A percentile compares a stretch with the other conserved stretches of the same genome.
Evolutionary conservation across 2,888 invertebrate genomes (phyloP).

Genomic region (Arrhopalites spinosus): DNA sequence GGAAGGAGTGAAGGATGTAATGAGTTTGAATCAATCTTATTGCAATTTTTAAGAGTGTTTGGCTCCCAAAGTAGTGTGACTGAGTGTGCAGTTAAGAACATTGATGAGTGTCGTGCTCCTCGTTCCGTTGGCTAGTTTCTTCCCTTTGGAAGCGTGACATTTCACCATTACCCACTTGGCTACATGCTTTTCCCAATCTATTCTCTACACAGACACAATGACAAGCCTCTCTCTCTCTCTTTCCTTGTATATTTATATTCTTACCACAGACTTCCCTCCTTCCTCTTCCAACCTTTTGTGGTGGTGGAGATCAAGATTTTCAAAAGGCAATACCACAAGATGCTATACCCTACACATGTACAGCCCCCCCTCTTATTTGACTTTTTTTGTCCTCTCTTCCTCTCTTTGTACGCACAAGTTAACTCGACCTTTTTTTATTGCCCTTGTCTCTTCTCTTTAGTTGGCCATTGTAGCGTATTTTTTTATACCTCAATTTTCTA

Average conservation of each 20-base stretch:
- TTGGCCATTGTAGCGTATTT: background rate
- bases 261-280: background rate
- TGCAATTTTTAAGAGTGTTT: constrained; percentile 50
- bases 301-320: too few relatives aligned
- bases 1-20: constrained; percentile 45
- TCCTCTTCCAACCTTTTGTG: background rate
- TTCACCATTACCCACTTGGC: constrained; percentile 46
- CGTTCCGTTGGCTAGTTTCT: constrained; percentile 44
- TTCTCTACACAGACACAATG: background rate
- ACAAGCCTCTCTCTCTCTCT: background rate
- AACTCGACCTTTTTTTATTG: background rate
- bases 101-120: constrained; percentile 42
- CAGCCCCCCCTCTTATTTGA: background rate
- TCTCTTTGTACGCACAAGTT: background rate
- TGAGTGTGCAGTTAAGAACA: constrained; percentile 37
- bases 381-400: constrained; percentile 5
- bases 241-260: background rate
- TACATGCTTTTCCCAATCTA: constrained; percentile 1
- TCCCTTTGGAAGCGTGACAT: constrained; percentile 46
- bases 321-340: background rate
- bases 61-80: constrained; percentile 37
- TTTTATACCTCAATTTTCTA: constrained; percentile 5
- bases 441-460: background rate
- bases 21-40: constrained; percentile 54
- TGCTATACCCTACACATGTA: background rate